A percentile compares a stretch with the other conserved stretches of the same genome.
Conservation (phyloP, 2,113 vertebrate genomes). For the Picathartes gymnocephalus region DNA sequence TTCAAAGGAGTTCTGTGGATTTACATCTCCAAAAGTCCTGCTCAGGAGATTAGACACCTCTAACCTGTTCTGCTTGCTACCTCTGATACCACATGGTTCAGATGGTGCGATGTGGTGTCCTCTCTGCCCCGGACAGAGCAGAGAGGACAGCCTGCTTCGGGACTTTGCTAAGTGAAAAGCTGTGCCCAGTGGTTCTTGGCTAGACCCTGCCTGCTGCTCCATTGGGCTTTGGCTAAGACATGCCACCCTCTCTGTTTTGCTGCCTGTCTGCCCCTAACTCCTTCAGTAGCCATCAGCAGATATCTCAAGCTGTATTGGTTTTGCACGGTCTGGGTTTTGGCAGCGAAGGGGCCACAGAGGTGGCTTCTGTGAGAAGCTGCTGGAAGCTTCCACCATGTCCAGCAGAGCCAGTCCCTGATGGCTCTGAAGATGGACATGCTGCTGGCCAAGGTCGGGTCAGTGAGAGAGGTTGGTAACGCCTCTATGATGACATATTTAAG, state of each 20-base stretch:
- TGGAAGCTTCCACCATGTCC: neutral
- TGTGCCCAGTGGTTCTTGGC: neutral
- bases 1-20: neutral
- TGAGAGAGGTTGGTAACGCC: no score
- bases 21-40: neutral
- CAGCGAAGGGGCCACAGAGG: neutral
- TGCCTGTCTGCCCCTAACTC: neutral
- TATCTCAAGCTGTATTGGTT: neutral
- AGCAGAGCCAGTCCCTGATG: neutral
- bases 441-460: neutral
- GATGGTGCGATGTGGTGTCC: neutral
- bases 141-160: neutral
- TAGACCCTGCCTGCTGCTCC: neutral
- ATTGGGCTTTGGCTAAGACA: neutral
- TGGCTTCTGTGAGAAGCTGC: neutral
- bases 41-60: neutral
- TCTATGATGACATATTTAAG: no score
- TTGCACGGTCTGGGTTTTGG: neutral
- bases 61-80: neutral
- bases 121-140: neutral
- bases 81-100: neutral
- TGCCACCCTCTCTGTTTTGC: accelerated
- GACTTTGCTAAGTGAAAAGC: neutral
- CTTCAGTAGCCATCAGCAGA: neutral
- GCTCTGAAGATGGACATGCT: neutral